Evolutionary conservation across 2,113 vertebrate genomes (phyloP), one percentile per base, ranked within the genome.

Genomic region (Ceyx cyanopectus): DNA sequence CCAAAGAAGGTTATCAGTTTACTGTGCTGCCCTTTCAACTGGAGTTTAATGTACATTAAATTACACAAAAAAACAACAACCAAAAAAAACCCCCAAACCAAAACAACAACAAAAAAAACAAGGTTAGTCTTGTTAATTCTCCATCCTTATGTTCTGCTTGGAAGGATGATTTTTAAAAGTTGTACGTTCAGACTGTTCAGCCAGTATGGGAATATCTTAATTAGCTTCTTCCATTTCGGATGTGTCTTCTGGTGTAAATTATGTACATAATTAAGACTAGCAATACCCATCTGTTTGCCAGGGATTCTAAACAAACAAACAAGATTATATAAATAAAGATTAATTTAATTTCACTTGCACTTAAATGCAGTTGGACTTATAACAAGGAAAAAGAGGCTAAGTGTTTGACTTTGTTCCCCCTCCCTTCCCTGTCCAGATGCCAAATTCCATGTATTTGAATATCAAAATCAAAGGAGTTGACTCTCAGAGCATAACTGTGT

Each of bases 241-340:
- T 30, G 65, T 60, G 80, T 85, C 93, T 91, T 92, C 90, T 92
- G 85, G 43, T 93, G 53, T 88, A 88, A 93, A 90, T 75, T 70
- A 83, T 56, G 76, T 51, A 82, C 14, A 57, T 84, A 88, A 95
- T 94, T 91, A 87, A 87, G 72, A 81, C 43, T 57, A 73, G 85
- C 81, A 95, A 88, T 75, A 96, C 94, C 73, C 85, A 93, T 67
- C 82, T 91, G 80, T 60, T 74, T 90, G 57, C 17, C 54, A 86
- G 34, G 26, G 56, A 90, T 56, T 86, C 61, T 21, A 26, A 51
- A 51, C 50, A 78, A 74, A 81, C 68, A 66, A 67, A 51, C 78
- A 50, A 34, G 29, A 85, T 76, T 9, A 46, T 26, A 32, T 63
- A 81, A 87, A 85, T 70, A 75, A 72, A 94, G 41, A 58, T 65